Base-by-base conservation (phyloP, 2,113 vertebrate species). In the Craseonycteris thonglongyai region DNA sequence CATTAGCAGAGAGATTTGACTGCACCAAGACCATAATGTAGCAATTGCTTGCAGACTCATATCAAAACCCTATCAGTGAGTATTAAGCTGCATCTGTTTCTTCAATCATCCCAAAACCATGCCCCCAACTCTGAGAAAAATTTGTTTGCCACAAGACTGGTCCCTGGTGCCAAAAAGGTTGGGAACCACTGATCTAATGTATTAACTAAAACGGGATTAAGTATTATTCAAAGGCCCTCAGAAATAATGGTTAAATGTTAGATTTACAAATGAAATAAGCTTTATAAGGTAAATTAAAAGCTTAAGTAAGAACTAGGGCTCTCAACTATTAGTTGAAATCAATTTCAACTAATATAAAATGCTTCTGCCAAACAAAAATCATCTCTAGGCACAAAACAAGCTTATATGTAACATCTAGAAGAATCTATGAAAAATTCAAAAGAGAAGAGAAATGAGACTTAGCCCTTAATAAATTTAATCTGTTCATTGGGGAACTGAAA, bases 271-370 rank as follows among this genome's bases (percentile, higher is more conserved):
- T 47, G 38, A 18, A 83, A 78, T 61, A 79, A 84, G 11, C 16
- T 96, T 35, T 90, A 47, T 42, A 79, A 74, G 35, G n/a, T 84
- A 79, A 82, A 63, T 79, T 90, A 93, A 91, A 83, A 54, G 40
- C n/a, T 56, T 76, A 82, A 71, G 16, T 85, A 80, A 79, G 54
- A 96, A 51, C 15, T 58, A 58, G 45, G 3, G 6, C 66, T 71
- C 59, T 92, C 18, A 81, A 47, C 89, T 87, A 65, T 28, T 93
- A n/a, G n/a, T n/a, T n/a, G n/a, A n/a, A n/a, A n/a, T 90, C 92
- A 4, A 94, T 81, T 72, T 83, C 58, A 68, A 58, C 63, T 42
- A 83, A 93, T 93, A 47, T 72, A 72, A 83, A 49, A 38, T 59
- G 19, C 54, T 92, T 38, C n/a, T 72, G 30, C 21, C 42, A 93